Evolutionary conservation across 1,140 invertebrate genomes (phyloP), one percentile per base, ranked within the genome.

Genomic region (Belonocnema kinseyi): DNA sequence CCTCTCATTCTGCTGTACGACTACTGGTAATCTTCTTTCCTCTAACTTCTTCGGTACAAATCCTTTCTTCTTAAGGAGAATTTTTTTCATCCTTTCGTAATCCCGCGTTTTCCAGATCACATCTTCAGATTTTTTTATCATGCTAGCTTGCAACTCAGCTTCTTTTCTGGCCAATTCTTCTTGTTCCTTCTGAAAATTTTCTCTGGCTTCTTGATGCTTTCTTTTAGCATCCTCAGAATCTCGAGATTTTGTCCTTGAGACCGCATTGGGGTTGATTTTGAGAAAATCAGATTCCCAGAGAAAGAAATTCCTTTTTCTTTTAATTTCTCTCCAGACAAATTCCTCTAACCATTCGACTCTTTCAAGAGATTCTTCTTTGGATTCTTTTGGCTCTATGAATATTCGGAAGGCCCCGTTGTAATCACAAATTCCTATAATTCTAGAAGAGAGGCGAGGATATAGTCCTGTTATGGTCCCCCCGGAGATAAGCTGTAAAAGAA

Each of bases 41-140:
- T 92, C 84, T 16, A 93, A 74, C 58, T 90, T 85, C 16, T 83
- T 56, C 0, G 90, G 88, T 40, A 89, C 82, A 14, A 92, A 82
- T 46, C 87, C 86, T 73, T 92, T 92, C 50, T 91, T 92, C 8
- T 80, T 58, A 16, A 92, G 77, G 6, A 93, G 82, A 53, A 88
- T 86, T 0, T 77, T 78, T 53, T 89, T 89, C 79, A 92, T 91
- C 16, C 88, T 82, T 2, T 89, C 84, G 50, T 88, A 78, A 77
- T 93, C 88, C 14, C 86, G 86, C n/a, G 78, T 40, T 56, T 82
- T 88, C 79, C 89, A 88, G 12, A 90, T 83, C 17, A 86, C 87
- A 5, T 82, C 81, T 21, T 89, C 88, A 40, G 88, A 85, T 77
- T 89, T 86, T 26, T 85, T 77, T 5, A 77, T 50, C 19, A 50